These are phyloP conservation scores for Anguilla rostrata DNA, from an alignment of 2,113 vertebrate genomes.

Conservation along the genomic window DNA sequence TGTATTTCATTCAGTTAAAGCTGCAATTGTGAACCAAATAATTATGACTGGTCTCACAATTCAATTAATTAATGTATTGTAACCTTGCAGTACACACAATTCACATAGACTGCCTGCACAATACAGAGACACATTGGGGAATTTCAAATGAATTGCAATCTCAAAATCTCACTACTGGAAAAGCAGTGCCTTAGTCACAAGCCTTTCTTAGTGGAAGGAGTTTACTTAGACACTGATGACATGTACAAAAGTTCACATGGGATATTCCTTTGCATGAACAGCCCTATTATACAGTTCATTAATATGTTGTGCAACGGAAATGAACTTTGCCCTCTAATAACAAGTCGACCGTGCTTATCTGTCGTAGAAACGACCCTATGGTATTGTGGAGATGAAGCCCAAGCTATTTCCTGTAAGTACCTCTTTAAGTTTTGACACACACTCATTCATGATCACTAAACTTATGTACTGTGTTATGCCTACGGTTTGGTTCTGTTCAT, in stretches of 20 bases:
- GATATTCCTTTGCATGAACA: background rate
- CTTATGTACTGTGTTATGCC: background rate
- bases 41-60: background rate
- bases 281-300: background rate
- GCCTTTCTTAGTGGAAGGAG: too few relatives aligned
- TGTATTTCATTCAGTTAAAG: background rate
- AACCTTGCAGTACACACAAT: background rate
- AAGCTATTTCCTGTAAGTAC: constrained; percentile 83
- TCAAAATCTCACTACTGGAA: background rate
- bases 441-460: background rate
- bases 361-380: constrained; percentile 74
- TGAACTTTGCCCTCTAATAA: background rate
- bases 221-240: too few relatives aligned
- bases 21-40: background rate
- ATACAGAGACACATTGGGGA: background rate
- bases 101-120: background rate
- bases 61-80: background rate
- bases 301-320: constrained; percentile 4
- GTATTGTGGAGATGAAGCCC: constrained; percentile 68
- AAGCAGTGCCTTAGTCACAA: background rate
- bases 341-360: constrained; percentile 5
- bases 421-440: background rate
- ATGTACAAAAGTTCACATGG: too few relatives aligned
- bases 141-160: background rate
- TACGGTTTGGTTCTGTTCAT: constrained; percentile 31